These are phyloP conservation scores for Prenolepis imparis DNA, from an alignment of 2,888 invertebrate species.

Conservation along the genomic window DNA sequence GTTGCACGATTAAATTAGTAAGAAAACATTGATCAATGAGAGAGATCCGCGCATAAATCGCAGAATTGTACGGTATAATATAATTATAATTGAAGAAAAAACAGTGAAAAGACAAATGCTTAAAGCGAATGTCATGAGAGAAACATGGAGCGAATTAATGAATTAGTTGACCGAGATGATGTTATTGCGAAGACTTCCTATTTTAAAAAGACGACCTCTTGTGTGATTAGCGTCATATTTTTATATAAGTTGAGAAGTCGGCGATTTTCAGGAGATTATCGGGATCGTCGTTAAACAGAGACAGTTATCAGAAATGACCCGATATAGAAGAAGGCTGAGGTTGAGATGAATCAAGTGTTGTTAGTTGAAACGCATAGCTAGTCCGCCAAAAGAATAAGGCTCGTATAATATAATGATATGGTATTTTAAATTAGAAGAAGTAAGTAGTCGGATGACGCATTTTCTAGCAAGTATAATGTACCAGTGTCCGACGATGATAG, in stretches of 20 bases:
- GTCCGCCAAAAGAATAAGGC: constrained; percentile 59
- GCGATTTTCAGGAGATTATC: constrained; percentile 9
- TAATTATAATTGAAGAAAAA: background rate
- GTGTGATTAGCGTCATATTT: background rate
- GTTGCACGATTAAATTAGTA: constrained; percentile 22
- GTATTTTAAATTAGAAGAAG: constrained; percentile 68
- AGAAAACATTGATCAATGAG: constrained; percentile 19
- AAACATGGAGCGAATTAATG: constrained; percentile 12
- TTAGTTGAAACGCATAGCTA: constrained; percentile 26
- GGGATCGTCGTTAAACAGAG: background rate
- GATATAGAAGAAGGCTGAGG: background rate
- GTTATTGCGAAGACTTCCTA: background rate
- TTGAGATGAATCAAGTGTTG: constrained; percentile 17
- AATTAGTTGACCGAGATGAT: constrained; percentile 44
- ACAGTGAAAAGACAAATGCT: background rate
- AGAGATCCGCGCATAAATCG: background rate
- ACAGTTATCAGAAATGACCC: constrained; percentile 1
- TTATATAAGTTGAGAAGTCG: background rate
- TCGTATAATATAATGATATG: constrained; percentile 28
- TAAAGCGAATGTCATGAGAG: constrained; percentile 17
- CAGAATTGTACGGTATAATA: background rate
- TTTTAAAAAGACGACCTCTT: background rate
- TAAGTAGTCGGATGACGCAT: constrained; percentile 64
- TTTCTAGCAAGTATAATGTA: constrained; percentile 72
- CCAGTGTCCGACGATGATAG: constrained; percentile 71